Evolutionary conservation across 1,140 invertebrate species (phyloP).

Genomic region (Procambarus clarkii): DNA sequence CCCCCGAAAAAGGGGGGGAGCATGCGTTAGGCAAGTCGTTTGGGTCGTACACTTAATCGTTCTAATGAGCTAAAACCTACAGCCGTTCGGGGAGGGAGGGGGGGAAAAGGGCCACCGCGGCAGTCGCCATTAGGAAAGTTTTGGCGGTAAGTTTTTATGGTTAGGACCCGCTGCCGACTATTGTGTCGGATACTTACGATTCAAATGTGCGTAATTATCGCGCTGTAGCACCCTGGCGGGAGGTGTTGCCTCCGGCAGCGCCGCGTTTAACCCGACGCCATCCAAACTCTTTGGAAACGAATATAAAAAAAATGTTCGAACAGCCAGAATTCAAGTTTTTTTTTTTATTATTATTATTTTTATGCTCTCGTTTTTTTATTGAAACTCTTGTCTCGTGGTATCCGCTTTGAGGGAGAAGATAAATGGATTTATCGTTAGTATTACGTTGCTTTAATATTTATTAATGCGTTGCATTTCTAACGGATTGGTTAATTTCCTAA

Average conservation of each 20-base stretch:
- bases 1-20: not conserved
- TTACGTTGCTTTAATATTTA: too few relatives aligned
- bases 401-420: too few relatives aligned
- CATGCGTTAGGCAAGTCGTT: conserved; percentile 15
- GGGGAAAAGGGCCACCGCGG: not conserved
- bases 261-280: too few relatives aligned
- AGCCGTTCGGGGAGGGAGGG: not conserved
- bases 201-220: not conserved
- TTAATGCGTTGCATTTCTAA: too few relatives aligned
- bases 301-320: too few relatives aligned
- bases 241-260: not conserved
- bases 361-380: too few relatives aligned
- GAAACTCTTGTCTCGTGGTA: too few relatives aligned
- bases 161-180: not conserved
- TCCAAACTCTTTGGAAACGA: too few relatives aligned
- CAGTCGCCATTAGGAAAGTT: not conserved
- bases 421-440: too few relatives aligned
- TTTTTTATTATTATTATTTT: too few relatives aligned
- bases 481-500: too few relatives aligned
- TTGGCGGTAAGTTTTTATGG: not conserved
- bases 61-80: conserved; percentile 47
- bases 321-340: too few relatives aligned
- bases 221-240: not conserved
- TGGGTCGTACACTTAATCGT: conserved; percentile 23
- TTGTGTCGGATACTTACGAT: not conserved